phyloP scores from a whole-genome alignment of 2,888 invertebrate species.

The Lottia scabra region DNA sequence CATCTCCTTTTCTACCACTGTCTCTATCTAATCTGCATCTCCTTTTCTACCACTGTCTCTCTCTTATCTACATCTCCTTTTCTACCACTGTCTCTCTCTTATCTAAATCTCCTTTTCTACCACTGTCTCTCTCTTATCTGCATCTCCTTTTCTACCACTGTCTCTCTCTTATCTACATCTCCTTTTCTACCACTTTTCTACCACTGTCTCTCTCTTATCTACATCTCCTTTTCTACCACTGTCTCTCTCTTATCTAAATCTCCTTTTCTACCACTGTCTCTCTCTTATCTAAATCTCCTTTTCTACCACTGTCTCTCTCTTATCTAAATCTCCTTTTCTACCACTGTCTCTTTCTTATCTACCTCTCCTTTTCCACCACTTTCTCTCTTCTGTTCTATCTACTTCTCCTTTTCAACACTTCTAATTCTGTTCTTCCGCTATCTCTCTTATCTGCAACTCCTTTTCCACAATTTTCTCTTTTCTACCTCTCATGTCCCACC shows the following conservation, averaged over 20 bases:
- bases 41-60: not conserved
- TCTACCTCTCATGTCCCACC: not conserved
- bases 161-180: no score
- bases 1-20: no score
- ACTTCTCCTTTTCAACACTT: not conserved
- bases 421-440: not conserved
- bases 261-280: not conserved
- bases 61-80: not conserved
- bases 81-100: no score
- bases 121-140: no score
- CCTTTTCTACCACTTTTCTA: not conserved
- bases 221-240: not conserved
- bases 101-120: no score
- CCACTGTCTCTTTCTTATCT: not conserved
- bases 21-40: no score
- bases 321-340: constrained; percentile 9
- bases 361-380: not conserved
- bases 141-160: no score
- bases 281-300: not conserved
- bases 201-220: not conserved
- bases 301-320: not conserved
- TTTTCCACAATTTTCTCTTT: not conserved
- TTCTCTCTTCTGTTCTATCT: constrained; percentile 2
- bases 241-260: not conserved
- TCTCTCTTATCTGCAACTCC: no score